Evolutionary conservation across 2,888 invertebrate genomes (phyloP), one percentile per base, ranked within the genome.

Genomic region (Agrilus biguttatus): DNA sequence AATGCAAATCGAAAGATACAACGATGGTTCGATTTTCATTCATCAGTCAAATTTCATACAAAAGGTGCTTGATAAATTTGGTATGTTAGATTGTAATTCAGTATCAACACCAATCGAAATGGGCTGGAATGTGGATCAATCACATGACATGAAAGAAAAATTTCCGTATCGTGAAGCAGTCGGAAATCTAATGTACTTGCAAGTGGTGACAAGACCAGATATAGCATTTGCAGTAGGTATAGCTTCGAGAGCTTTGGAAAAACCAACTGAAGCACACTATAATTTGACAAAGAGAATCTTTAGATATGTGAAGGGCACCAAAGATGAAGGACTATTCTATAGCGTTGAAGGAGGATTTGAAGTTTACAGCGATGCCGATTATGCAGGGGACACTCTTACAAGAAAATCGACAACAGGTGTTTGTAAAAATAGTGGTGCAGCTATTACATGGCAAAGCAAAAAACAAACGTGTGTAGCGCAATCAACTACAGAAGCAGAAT

Each of bases 341-440:
- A 4, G 14, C 14, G 33, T 40, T 8, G 36, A 34, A 14, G 21
- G 44, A 6, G 36, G 42, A 36, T 37, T 54, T 8, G 51, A 53
- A 28, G 47, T 49, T 37, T 60, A 47, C 43, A 60, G 57, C 23
- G 58, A 63, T 52, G 57, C 60, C 32, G 59, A 64, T 49, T 61
- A 56, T 46, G 60, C 55, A 36, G 56, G 57, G 5, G 56, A 56
- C 35, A 41, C 14, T 1, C 43, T 35, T n/a, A 44, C 46, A n/a
- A 45, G 47, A n/a, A 34, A 46, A 42, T 46, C 46, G 43, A 53
- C 50, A 8, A 43, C 48, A 23, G 51, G 51, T 5, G 40, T 53
- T 12, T 35, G 43, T 14, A 47, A 8, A 12, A 51, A 49, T 40
- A 43, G 55, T 28, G 55, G 53, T 14, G 55, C 53, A 28, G 51